Evolutionary conservation across 2,888 invertebrate genomes (phyloP).

Genomic region (Nezara viridula): DNA sequence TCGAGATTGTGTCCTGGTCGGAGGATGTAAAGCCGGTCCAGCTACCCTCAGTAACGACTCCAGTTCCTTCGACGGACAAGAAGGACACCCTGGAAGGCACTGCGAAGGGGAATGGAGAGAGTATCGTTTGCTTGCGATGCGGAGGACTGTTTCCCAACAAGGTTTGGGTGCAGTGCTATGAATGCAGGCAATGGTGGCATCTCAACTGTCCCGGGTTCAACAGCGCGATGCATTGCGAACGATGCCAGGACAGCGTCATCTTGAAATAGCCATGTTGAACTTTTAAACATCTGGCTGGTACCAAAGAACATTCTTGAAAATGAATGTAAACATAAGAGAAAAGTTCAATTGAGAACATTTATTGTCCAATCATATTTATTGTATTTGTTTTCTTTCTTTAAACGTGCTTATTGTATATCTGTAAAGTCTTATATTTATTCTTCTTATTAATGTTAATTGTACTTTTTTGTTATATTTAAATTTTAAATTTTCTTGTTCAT

Average conservation of each 20-base stretch:
- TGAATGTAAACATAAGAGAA: too few species aligned
- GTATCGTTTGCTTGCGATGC: not conserved
- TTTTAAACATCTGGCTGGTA: too few species aligned
- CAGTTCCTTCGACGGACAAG: not conserved
- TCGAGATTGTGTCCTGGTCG: constrained; percentile 21
- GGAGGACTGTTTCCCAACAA: not conserved
- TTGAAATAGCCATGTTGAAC: not conserved
- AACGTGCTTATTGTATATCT: not conserved
- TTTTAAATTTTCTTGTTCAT: not conserved
- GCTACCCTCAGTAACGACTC: not conserved
- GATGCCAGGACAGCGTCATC: not conserved
- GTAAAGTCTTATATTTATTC: not conserved
- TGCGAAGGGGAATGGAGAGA: not conserved
- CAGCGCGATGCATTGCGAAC: not conserved
- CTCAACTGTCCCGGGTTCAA: not conserved
- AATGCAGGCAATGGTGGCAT: constrained; percentile 27
- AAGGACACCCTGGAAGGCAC: not conserved
- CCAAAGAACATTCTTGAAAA: too few species aligned
- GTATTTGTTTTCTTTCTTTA: not conserved
- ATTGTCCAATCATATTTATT: too few species aligned
- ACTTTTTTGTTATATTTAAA: not conserved
- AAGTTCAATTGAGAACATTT: too few species aligned
- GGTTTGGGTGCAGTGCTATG: not conserved
- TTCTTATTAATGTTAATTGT: not conserved
- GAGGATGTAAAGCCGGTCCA: not conserved